Base-by-base conservation (phyloP, 2,888 invertebrate genomes). In the Sericinus montela region DNA sequence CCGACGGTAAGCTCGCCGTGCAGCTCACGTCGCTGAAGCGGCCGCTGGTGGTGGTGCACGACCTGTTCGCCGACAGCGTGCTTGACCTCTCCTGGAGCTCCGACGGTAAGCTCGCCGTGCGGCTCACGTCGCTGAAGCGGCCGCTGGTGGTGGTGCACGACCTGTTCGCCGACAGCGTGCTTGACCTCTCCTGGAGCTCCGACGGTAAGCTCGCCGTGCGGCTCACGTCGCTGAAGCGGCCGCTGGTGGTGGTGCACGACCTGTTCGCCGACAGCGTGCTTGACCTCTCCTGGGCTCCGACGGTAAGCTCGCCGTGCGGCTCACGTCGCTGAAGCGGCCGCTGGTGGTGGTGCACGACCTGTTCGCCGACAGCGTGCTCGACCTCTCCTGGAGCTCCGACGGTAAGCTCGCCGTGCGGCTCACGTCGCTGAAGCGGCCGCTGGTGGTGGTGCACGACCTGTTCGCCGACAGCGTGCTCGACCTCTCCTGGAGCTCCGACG, bases 401-500 rank as follows among this genome's bases (percentile, higher is more conserved):
- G n/a, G n/a, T n/a, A n/a, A n/a, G n/a, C n/a, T n/a, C n/a, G n/a
- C n/a, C n/a, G n/a, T n/a, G n/a, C n/a, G n/a, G n/a, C n/a, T n/a
- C n/a, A n/a, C n/a, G n/a, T n/a, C n/a, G n/a, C n/a, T n/a, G n/a
- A n/a, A n/a, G n/a, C n/a, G n/a, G n/a, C n/a, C n/a, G n/a, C n/a
- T n/a, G n/a, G n/a, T 98, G 10, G 98, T 98, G 7, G 92, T 98
- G 16, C 95, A 97, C 73, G 97, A 98, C 65, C 85, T 99, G 16
- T 99, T 99, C 82, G 93, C 93, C 23, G 96, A 97, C 75, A 97
- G 98, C 56, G 94, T 99, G 10, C 87, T 99, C 53, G 99, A 99
- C 79, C 89, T 99, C 35, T 94, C 97, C 0, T 99, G 99, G 99
- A 93, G 93, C 51, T 88, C 91, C 1, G 87, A 90, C 52, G 86